These are phyloP conservation scores for Melanotaenia duboulayi DNA, from an alignment of 2,113 vertebrate species.

Conservation along the genomic window DNA sequence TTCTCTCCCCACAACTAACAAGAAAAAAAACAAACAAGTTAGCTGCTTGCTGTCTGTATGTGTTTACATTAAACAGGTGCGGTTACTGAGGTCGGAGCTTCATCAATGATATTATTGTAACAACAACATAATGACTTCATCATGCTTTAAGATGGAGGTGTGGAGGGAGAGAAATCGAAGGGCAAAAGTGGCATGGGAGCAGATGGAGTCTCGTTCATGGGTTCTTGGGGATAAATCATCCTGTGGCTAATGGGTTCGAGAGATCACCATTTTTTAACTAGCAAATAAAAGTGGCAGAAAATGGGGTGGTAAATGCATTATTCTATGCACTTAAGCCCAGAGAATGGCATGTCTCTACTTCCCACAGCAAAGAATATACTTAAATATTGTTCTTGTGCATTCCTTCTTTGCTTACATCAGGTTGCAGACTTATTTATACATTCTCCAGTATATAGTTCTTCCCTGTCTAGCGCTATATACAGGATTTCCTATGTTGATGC, in stretches of 20 bases:
- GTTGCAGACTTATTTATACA: conserved; percentile 1
- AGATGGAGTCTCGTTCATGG: conserved; percentile 33
- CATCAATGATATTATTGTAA: conserved; percentile 34
- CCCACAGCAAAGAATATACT: background rate
- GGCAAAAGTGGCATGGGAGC: conserved; percentile 6
- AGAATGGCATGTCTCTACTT: no score
- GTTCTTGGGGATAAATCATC: conserved; percentile 42
- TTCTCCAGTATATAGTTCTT: conserved; percentile 1
- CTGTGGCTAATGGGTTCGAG: conserved; percentile 42
- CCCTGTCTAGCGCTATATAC: background rate
- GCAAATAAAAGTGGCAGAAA: background rate
- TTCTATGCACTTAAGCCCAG: no score
- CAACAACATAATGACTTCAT: conserved; percentile 65
- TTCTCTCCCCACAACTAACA: conserved; percentile 41
- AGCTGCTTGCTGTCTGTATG: conserved; percentile 18
- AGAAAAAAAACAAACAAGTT: conserved; percentile 18
- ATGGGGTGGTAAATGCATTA: no score
- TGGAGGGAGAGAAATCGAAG: conserved; percentile 10
- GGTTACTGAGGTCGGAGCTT: conserved; percentile 23
- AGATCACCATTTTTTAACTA: conserved; percentile 63
- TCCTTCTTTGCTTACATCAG: background rate
- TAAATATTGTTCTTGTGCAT: no score
- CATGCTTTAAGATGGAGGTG: conserved; percentile 23
- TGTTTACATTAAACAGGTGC: conserved; percentile 54
- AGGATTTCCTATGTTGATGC: conserved; percentile 44